Evolutionary conservation across 2,888 invertebrate genomes (phyloP).

Genomic region (Polymixis lichenea): DNA sequence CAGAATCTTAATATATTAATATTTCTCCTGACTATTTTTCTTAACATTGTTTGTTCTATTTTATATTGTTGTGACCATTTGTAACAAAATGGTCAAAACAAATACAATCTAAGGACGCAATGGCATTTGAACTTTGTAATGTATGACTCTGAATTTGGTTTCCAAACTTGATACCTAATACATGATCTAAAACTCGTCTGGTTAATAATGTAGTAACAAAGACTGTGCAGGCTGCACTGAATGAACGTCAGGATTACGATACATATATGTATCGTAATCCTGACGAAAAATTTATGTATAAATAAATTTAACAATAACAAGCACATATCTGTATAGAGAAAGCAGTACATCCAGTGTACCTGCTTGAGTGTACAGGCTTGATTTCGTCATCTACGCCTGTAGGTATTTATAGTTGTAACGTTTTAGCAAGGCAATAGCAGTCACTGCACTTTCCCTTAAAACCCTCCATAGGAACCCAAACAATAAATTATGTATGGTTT

Average conservation of each 20-base stretch:
- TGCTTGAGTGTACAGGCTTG: neutral
- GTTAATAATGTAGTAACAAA: neutral
- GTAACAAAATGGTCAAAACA: neutral
- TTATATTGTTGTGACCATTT: no score
- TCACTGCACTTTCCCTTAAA: neutral
- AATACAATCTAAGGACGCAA: neutral
- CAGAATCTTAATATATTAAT: conserved; percentile 1
- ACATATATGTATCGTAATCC: no score
- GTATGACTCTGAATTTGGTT: neutral
- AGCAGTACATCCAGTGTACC: conserved; percentile 25
- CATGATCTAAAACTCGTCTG: conserved; percentile 1
- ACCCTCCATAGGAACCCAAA: neutral
- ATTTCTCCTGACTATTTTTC: neutral
- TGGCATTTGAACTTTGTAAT: neutral
- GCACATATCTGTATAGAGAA: neutral
- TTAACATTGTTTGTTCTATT: neutral
- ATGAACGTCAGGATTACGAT: neutral
- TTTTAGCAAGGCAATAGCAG: neutral
- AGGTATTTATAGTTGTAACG: neutral
- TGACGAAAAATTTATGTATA: no score
- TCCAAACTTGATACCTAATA: neutral
- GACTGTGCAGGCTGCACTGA: neutral
- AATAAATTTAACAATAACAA: conserved; percentile 1
- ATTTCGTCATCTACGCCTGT: neutral
- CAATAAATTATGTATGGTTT: neutral